Evolutionary conservation across 2,888 invertebrate species (phyloP), one percentile per base, ranked within the genome.

Genomic region (Oligia strigilis): DNA sequence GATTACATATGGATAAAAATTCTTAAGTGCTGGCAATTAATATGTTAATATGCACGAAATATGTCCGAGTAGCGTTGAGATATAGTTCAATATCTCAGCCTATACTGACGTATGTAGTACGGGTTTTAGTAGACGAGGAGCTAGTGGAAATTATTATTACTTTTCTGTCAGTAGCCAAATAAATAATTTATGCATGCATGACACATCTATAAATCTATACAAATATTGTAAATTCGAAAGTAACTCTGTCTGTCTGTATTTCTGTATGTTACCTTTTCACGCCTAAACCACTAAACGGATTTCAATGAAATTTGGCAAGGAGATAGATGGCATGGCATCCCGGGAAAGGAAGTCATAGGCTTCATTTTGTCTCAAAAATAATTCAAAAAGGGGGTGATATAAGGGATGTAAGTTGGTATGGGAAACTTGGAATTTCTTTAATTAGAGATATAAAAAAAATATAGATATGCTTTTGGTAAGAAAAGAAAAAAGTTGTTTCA

Each of bases 11-110:
- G 78, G 80, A 86, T 82, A 81, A 82, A 82, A 85, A 89, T 86
- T 85, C 89, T 91, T 90, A 91, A 89, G 87, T 91, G 85, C 87
- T 79, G 78, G 83, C 91, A 92, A 93, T 94, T 94, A 93, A 93
- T 93, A 94, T 94, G 93, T 55, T 49, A 84, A 87, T 87, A 29
- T 67, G 11, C 60, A 14, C 75, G 83, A 92, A 92, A 93, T 93
- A 60, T 77, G 82, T 88, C 83, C 75, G 82, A 90, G 92, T 90
- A 87, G 85, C 82, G 85, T 88, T 90, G 91, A 92, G 87, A 93
- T 92, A 91, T 90, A 89, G 89, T 89, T 87, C 87, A 88, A 90
- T 91, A 90, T 85, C 67, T 81, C 64, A 87, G 87, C 90, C 88
- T 87, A 86, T 89, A 89, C 43, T 77, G 87, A 88, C 89, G 78